Evolutionary conservation across 2,888 invertebrate species (phyloP), one percentile per base, ranked within the genome.

Genomic region (Fissipunctia ypsillon): DNA sequence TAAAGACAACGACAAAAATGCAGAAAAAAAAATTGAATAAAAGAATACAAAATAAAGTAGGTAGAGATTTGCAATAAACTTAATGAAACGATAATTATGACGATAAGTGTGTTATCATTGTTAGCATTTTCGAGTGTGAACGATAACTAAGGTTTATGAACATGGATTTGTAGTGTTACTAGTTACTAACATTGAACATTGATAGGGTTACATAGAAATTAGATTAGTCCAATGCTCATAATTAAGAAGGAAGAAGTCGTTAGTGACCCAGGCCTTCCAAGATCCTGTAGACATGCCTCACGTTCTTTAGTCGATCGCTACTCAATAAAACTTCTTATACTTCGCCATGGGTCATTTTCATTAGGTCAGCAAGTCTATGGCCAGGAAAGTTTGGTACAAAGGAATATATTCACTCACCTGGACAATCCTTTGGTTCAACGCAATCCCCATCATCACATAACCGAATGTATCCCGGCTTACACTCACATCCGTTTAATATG

Each of bases 401-500:
- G 10, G 1, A 14, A 45, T 45, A n/a, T 22, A 22, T 35, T 35
- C 4, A 64, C 73, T 72, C 5, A 83, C 83, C 75, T 12, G 85
- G 85, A 60, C 84, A 84, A 45, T 91, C 87, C 5, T 87, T 76
- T 1, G 86, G 79, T 31, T 70, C 45, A 41, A 91, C 87, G 76
- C 92, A 92, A 43, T 85, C 73, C 6, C 76, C 81, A 16, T 63
- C 25, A 31, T 3, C 0, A 31, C 86, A 54, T 56, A 81, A 78
- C 12, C 87, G 63, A 67, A 90, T 75, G 54, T 86, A 92, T 4
- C 88, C 89, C 1, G 74, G 63, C 14, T 88, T 88, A 56, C 92
- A 92, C n/a, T 87, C 81, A 50, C 91, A 93, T 2, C 88, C 90
- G 45, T 63, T 84, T 52, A 65, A 57, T 56, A 64, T 65, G 83